Evolutionary conservation across 1,140 invertebrate species (phyloP).

Genomic region (Ceratitis capitata): DNA sequence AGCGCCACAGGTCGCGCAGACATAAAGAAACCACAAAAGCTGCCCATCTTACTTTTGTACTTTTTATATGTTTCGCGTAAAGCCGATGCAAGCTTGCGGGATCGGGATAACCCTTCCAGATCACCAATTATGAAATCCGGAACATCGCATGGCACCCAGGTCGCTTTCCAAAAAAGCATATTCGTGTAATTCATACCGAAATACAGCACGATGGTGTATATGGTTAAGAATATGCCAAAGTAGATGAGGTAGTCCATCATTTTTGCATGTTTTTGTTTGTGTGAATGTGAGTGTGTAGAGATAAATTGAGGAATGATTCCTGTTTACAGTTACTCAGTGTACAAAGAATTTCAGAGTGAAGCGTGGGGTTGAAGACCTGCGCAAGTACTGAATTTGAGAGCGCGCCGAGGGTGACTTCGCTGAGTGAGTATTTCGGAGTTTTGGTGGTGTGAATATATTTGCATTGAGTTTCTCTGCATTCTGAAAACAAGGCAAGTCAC

Average conservation of each 20-base stretch:
- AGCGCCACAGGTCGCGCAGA: constrained; percentile 42
- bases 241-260: no score
- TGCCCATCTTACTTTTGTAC: constrained; percentile 49
- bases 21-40: constrained; percentile 47
- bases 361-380: neutral
- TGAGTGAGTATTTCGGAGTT: no score
- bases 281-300: neutral
- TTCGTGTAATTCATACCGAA: neutral
- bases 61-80: constrained; percentile 42
- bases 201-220: neutral
- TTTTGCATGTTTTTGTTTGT: no score
- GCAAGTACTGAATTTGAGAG: neutral
- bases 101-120: constrained; percentile 44
- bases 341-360: neutral
- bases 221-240: neutral
- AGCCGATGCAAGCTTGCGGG: constrained; percentile 43
- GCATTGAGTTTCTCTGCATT: no score
- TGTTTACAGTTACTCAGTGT: neutral
- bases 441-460: no score
- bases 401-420: no score
- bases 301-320: neutral
- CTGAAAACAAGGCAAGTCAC: no score
- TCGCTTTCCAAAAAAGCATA: constrained; percentile 45
- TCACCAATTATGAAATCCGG: constrained; percentile 48
- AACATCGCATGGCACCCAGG: constrained; percentile 43